phyloP scores from a whole-genome alignment of 2,888 invertebrate genomes.

The Zele albiditarsus region DNA sequence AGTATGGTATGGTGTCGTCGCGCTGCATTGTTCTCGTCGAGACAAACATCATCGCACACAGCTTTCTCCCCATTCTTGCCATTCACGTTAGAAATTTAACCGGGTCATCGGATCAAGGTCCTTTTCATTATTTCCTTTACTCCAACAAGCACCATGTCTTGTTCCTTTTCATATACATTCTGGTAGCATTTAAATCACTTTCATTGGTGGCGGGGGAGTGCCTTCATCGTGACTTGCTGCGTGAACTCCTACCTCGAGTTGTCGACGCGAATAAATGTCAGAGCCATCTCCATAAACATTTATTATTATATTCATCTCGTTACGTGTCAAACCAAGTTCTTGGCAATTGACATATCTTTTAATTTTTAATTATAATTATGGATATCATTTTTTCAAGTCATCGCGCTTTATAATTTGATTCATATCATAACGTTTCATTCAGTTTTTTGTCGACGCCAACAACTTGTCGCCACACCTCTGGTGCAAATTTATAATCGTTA shows the following conservation, averaged over 20 bases:
- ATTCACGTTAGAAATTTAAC: constrained; percentile 44
- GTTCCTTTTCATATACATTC: constrained; percentile 13
- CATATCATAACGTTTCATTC: neutral
- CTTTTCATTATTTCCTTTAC: constrained; percentile 41
- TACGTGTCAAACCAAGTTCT: constrained; percentile 2
- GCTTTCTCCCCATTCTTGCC: constrained; percentile 47
- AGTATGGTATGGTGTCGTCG: constrained; percentile 1
- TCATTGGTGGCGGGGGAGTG: constrained; percentile 5
- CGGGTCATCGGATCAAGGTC: constrained; percentile 53
- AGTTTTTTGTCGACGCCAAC: neutral
- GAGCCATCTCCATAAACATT: neutral
- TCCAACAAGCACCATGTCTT: constrained; percentile 33
- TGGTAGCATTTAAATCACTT: constrained; percentile 1
- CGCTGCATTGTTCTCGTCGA: constrained; percentile 43
- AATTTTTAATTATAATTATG: neutral
- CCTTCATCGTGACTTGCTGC: constrained; percentile 6
- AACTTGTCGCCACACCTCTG: neutral
- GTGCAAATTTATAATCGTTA: neutral
- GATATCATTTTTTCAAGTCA: neutral
- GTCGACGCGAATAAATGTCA: constrained; percentile 12
- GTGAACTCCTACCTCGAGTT: constrained; percentile 9
- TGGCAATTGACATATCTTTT: neutral
- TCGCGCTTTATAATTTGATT: neutral
- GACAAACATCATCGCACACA: constrained; percentile 22
- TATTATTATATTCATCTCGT: neutral